A percentile compares a stretch with the other conserved stretches of the same genome.
Conservation (phyloP, 2,797 vertebrate genomes). For the Merluccius polli region DNA sequence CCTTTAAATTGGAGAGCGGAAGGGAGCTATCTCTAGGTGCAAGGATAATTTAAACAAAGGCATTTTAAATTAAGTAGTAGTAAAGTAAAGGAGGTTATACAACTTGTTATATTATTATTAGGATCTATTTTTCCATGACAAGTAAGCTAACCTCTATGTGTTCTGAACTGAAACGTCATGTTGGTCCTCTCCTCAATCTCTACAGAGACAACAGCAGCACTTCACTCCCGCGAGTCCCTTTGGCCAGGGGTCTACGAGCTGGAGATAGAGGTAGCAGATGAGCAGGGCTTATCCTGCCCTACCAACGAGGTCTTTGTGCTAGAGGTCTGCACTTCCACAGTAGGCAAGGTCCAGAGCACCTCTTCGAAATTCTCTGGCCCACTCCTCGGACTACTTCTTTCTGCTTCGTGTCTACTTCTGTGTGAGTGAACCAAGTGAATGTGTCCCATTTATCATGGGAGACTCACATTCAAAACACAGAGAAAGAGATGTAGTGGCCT, state of each 20-base stretch:
- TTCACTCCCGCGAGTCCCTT: conserved; percentile 50
- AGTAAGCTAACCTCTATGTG: neutral
- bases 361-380: conserved; percentile 39
- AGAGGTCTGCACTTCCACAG: conserved; percentile 58
- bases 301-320: conserved; percentile 53
- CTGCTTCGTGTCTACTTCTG: conserved; percentile 56
- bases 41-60: too few relatives aligned
- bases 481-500: too few relatives aligned
- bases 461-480: neutral
- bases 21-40: too few relatives aligned
- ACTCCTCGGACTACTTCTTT: conserved; percentile 57
- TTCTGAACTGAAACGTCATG: neutral
- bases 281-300: conserved; percentile 61
- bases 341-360: accelerated
- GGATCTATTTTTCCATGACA: too few relatives aligned
- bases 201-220: conserved; percentile 60
- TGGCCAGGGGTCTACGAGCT: conserved; percentile 68
- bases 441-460: neutral
- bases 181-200: conserved; percentile 8
- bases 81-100: too few relatives aligned
- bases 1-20: too few relatives aligned
- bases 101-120: too few relatives aligned
- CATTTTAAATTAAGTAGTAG: too few relatives aligned
- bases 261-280: conserved; percentile 61
- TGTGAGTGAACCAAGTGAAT: conserved; percentile 55